phyloP scores from a whole-genome alignment of 2,888 invertebrate species.

The Lamellibrachia satsuma region DNA sequence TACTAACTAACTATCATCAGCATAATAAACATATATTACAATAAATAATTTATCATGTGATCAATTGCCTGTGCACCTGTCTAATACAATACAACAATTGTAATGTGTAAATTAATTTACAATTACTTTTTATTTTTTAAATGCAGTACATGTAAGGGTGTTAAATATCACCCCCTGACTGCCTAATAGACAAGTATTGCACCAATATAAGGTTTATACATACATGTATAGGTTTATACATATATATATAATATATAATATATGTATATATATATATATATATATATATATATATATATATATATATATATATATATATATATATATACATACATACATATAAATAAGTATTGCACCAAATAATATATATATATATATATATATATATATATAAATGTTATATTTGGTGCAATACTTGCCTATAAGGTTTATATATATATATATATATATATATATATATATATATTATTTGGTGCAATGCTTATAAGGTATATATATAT shows the following conservation, averaged over 20 bases:
- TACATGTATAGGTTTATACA: not conserved
- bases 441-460: slow-evolving; percentile 1
- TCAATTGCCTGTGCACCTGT: too few relatives aligned
- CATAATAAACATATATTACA: too few relatives aligned
- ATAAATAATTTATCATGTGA: too few relatives aligned
- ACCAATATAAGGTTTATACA: not conserved
- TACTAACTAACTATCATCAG: too few relatives aligned
- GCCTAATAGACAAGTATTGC: not conserved
- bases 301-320: not conserved
- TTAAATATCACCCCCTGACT: too few relatives aligned
- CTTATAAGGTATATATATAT: too few relatives aligned
- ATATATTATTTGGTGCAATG: too few relatives aligned
- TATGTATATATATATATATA: not conserved
- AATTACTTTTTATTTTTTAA: too few relatives aligned
- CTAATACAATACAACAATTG: too few relatives aligned
- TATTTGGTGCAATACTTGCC: not conserved
- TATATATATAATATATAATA: slow-evolving; percentile 14
- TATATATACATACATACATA: not conserved
- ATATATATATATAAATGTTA: not conserved
- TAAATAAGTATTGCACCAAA: too few relatives aligned
- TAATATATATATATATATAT: not conserved
- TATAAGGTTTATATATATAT: not conserved
- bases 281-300: slow-evolving; percentile 19
- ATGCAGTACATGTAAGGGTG: too few relatives aligned
- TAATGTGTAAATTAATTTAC: too few relatives aligned